These are phyloP conservation scores for Pholis gunnellus DNA, from an alignment of 2,113 vertebrate species.

Conservation along the genomic window DNA sequence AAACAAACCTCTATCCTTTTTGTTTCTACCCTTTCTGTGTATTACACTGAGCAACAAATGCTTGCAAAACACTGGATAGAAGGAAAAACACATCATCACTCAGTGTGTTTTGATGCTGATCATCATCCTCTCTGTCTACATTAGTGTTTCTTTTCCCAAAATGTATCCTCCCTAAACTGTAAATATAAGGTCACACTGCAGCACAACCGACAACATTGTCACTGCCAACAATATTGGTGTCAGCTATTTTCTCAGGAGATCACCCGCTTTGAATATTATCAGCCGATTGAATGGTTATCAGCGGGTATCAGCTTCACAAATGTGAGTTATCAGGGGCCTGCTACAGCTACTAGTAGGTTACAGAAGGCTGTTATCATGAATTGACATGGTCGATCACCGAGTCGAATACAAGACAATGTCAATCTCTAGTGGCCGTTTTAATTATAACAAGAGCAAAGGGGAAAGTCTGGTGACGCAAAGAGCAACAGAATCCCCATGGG, in stretches of 20 bases:
- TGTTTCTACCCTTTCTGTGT: neutral
- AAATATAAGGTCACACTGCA: neutral
- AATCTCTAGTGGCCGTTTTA: too few species aligned
- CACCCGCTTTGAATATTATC: neutral
- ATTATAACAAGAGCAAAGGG: neutral
- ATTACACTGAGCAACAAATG: neutral
- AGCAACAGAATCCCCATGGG: neutral
- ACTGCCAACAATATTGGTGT: neutral
- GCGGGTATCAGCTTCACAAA: neutral
- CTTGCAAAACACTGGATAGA: neutral
- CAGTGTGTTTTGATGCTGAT: neutral
- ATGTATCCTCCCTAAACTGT: neutral
- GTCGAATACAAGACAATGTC: neutral
- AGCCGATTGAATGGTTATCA: neutral
- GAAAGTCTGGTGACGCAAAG: neutral
- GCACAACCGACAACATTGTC: neutral
- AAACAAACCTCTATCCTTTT: constrained; percentile 16
- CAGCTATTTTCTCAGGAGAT: neutral
- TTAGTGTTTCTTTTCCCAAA: neutral
- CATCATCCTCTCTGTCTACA: neutral
- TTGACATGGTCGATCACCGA: neutral
- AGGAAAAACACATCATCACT: neutral
- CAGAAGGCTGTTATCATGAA: neutral
- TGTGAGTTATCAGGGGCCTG: neutral
- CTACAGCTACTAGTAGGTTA: neutral